These are phyloP conservation scores for Eunapius fragilis DNA, from an alignment of 37 sponge, comb jelly and placozoan genomes.

Conservation along the genomic window DNA sequence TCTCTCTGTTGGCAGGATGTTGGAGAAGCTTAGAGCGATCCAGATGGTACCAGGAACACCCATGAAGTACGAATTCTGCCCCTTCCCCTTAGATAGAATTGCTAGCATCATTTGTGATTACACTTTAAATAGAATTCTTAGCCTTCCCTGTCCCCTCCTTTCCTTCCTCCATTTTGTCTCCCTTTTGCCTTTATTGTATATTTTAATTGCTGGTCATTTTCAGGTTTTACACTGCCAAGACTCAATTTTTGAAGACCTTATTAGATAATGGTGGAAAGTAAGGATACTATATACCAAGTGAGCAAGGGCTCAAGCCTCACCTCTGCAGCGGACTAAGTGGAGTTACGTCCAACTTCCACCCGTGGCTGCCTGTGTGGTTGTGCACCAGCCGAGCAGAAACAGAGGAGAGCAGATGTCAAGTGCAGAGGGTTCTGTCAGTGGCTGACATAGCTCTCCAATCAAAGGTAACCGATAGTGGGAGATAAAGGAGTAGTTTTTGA, in stretches of 20 bases:
- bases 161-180: not conserved
- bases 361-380: slow-evolving; percentile 83
- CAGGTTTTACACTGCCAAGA: slow-evolving; percentile 84
- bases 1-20: slow-evolving; percentile 32
- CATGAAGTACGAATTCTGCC: slow-evolving; percentile 58
- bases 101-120: too few species aligned
- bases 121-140: too few species aligned
- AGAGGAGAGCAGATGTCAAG: slow-evolving; percentile 20
- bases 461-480: not conserved
- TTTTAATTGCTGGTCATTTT: not conserved
- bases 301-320: not conserved
- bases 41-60: slow-evolving; percentile 48
- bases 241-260: slow-evolving; percentile 57
- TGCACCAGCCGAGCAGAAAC: slow-evolving; percentile 24
- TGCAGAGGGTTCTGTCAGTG: slow-evolving; percentile 51
- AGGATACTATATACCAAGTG: slow-evolving; percentile 4
- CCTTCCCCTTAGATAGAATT: too few species aligned
- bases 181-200: not conserved
- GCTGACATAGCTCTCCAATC: slow-evolving; percentile 44
- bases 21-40: slow-evolving; percentile 68
- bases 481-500: not conserved
- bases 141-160: not conserved
- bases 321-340: slow-evolving; percentile 87
- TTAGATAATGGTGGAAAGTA: slow-evolving; percentile 79
- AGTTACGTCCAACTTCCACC: slow-evolving; percentile 83